These are phyloP conservation scores for Acromyrmex charruanus DNA, from an alignment of 1,140 invertebrate genomes.

Conservation along the genomic window DNA sequence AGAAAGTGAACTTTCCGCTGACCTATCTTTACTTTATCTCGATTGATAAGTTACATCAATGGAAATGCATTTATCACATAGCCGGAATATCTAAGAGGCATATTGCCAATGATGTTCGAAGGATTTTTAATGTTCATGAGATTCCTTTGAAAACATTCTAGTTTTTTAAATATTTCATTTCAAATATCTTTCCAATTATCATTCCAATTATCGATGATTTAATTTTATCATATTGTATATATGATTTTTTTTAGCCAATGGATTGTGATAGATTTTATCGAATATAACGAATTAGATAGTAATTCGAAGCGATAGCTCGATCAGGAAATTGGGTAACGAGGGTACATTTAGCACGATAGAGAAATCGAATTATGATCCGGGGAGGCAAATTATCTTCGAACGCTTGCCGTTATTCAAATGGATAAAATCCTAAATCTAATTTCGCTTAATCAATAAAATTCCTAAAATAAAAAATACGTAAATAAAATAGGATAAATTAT, in stretches of 20 bases:
- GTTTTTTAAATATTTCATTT: background rate
- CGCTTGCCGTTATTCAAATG: constrained; percentile 32
- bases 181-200: background rate
- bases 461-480: constrained; percentile 12
- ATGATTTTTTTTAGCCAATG: constrained; percentile 10
- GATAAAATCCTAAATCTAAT: constrained; percentile 55
- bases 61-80: background rate
- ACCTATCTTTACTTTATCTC: background rate
- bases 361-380: constrained; percentile 53
- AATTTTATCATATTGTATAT: background rate
- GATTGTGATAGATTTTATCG: constrained; percentile 21
- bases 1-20: background rate
- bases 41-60: background rate
- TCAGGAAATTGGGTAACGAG: constrained; percentile 44
- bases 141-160: background rate
- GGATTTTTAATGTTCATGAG: background rate
- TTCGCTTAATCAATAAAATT: constrained; percentile 15
- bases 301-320: constrained; percentile 53
- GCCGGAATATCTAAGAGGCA: background rate
- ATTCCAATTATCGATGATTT: background rate
- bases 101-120: background rate
- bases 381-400: constrained; percentile 44
- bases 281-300: constrained; percentile 39
- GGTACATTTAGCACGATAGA: constrained; percentile 52
- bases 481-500: background rate